Evolutionary conservation across 2,888 invertebrate species (phyloP).

Genomic region (Rotaria macrura): DNA sequence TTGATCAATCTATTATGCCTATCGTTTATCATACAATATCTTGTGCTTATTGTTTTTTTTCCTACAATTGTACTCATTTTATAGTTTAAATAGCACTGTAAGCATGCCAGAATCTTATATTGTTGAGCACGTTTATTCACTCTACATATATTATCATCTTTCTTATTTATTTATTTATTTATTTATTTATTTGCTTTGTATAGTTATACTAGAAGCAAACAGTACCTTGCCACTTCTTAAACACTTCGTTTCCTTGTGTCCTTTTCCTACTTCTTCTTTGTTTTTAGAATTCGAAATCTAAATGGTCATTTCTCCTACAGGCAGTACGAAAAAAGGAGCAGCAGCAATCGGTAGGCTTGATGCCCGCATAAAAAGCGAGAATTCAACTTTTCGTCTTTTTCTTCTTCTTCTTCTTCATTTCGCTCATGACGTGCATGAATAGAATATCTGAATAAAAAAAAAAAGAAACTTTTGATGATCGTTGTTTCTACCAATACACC

Average conservation of each 20-base stretch:
- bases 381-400: not conserved
- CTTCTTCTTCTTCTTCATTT: not conserved
- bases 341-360: conserved; percentile 17
- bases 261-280: not conserved
- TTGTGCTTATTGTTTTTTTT: not conserved
- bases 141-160: not conserved
- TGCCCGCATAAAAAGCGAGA: not conserved
- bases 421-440: not conserved
- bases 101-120: not conserved
- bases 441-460: too few species aligned
- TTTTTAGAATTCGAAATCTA: conserved; percentile 27
- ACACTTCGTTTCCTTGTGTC: not conserved
- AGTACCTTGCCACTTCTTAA: not conserved
- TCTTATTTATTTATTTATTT: not conserved
- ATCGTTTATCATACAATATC: not conserved
- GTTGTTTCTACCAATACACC: not conserved
- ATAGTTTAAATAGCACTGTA: not conserved
- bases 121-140: not conserved
- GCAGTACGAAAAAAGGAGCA: conserved; percentile 27
- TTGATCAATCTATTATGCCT: not conserved
- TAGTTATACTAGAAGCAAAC: not conserved
- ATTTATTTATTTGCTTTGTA: not conserved
- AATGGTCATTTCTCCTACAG: conserved; percentile 33
- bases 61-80: not conserved
- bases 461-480: not conserved